Evolutionary conservation across 2,888 invertebrate species (phyloP), one percentile per base, ranked within the genome.

Genomic region (Bellardia pandia): DNA sequence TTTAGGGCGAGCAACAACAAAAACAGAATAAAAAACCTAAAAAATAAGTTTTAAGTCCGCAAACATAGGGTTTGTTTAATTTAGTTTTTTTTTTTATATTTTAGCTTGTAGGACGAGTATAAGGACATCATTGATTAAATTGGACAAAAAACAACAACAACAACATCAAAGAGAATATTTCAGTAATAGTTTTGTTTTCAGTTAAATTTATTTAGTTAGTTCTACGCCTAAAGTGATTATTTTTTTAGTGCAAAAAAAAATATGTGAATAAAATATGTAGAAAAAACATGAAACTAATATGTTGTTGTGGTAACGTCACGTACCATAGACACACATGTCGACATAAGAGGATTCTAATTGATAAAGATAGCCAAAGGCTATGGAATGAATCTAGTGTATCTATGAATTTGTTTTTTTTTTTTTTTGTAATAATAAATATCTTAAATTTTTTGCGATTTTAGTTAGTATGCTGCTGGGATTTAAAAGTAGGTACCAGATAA

Each of bases 51-150:
- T 56, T 64, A 75, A 79, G 74, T 69, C 82, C 86, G 40, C 79
- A 80, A 85, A 75, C 85, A 85, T 80, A 85, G 62, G 85, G 66
- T 85, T 84, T 60, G 79, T 58, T 62, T 71, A 62, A 77, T 71
- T 72, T 8, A 45, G 23, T 80, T 75, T 37, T 16, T 56, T 13
- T 75, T 48, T 74, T 4, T 9, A 23, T 16, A n/a, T 14, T 68
- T 85, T 58, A 56, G 64, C 42, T 53, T 6, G 66, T 62, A 64
- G 53, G 6, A 53, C 8, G 13, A 68, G 16, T 74, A 33, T 42
- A 76, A 79, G 64, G 72, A 76, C 79, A 80, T 76, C 75, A 83
- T 80, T 80, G 83, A 86, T 86, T 83, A 71, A 76, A 86, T 86
- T 83, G 71, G 33, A 83, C 58, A 33, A 83, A 71, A 60, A 14